These are phyloP conservation scores for Pygmarrhopalites habei DNA, from an alignment of 1,140 invertebrate species.

Conservation along the genomic window DNA sequence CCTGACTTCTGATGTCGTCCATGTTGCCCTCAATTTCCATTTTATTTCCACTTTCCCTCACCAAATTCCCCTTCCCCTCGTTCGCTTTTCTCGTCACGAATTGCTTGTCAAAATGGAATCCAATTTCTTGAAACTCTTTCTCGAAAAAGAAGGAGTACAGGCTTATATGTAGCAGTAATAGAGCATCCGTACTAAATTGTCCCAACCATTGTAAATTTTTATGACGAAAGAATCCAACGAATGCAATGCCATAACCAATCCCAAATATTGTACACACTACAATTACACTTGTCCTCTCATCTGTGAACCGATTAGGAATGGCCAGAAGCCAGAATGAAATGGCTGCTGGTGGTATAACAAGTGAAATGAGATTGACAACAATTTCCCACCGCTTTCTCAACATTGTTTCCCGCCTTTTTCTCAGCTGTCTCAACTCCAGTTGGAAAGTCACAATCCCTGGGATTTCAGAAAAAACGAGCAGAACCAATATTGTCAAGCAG, in stretches of 20 bases:
- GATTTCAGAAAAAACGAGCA: not conserved
- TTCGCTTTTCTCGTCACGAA: not conserved
- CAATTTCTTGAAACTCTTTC: not conserved
- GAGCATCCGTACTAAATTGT: not conserved
- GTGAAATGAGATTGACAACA: not conserved
- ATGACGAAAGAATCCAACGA: not conserved
- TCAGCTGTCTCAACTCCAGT: not conserved
- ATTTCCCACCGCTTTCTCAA: not conserved
- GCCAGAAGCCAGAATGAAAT: not conserved
- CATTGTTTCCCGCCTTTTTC: not conserved
- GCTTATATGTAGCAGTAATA: not conserved
- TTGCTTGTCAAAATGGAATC: not conserved
- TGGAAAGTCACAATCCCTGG: not conserved
- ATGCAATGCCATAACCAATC: not conserved
- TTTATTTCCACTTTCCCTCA: not conserved
- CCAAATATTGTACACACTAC: not conserved
- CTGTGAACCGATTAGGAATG: not conserved
- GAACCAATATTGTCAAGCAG: not conserved
- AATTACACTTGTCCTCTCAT: not conserved
- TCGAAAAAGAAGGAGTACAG: not conserved
- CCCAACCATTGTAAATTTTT: not conserved
- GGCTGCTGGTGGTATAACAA: not conserved
- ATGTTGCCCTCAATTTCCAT: too few relatives aligned
- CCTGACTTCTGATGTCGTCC: too few relatives aligned
- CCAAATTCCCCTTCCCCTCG: not conserved